Base-by-base conservation (phyloP, 2,888 invertebrate species). In the Pseudanteris insignis region DNA sequence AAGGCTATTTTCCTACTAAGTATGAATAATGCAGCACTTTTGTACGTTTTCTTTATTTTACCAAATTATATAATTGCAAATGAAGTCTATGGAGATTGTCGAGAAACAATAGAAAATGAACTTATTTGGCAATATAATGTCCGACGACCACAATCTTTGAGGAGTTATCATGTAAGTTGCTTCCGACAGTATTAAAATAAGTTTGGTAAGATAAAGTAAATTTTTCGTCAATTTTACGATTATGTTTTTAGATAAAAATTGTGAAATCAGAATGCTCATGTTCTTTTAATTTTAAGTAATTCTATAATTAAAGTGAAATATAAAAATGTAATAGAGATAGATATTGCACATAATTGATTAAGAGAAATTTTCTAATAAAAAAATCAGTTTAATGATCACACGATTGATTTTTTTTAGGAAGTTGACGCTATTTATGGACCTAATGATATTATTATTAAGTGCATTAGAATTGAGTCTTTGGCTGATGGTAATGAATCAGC, bases 91-190 rank as follows among this genome's bases (percentile, higher is more conserved):
- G 65, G 62, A 4, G 63, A 67, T 10, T 72, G 71, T 18, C 41
- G 34, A 12, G 26, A 48, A 6, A 28, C 14, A 32, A 40, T 46
- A 14, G 64, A 64, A 26, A 65, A 67, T 12, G 60, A 67, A 34
- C 58, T 73, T 37, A 61, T 72, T 46, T 72, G 72, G 72, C 65
- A 70, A 15, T 72, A 71, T 59, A 51, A 67, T 21, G 67, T 72
- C n/a, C 64, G 69, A 21, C 59, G 71, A 47, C 54, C 70, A 18
- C 41, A 62, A 32, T 67, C 59, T 25, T 54, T 36, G 13, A 63
- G 59, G 41, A 43, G 25, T 41, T 57, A 63, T 37, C 67, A 71
- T 63, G 71, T 71, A 54, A 44, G 61, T 51, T 12, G 6, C 33
- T n/a, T n/a, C n/a, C n/a, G n/a, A n/a, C n/a, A n/a, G n/a, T n/a